A percentile compares a stretch with the other conserved stretches of the same genome.
phyloP scores from a whole-genome alignment of 37 sponge, comb jelly and placozoan species.

The Cladorhizidae sp. region DNA sequence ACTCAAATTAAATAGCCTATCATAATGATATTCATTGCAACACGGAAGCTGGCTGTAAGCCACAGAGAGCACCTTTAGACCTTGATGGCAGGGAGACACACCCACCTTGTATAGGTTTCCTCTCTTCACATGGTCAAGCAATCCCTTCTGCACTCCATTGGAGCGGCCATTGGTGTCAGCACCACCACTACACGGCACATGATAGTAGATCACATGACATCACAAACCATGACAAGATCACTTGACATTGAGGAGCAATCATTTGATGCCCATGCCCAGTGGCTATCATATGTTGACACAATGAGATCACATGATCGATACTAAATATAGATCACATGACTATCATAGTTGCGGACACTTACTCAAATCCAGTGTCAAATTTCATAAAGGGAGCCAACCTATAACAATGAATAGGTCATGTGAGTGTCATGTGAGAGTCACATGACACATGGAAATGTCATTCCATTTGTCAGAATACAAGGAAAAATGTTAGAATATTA shows the following conservation, averaged over 20 bases:
- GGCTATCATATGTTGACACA: no score
- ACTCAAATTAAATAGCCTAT: no score
- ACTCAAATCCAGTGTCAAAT: slow-evolving; percentile 37
- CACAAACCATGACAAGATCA: not conserved
- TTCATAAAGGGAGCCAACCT: not conserved
- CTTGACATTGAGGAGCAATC: not conserved
- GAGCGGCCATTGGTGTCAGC: not conserved
- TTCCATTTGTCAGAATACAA: no score
- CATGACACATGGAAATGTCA: no score
- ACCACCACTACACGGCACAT: not conserved
- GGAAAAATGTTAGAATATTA: no score
- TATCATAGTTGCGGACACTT: not conserved
- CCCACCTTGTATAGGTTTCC: slow-evolving; percentile 54
- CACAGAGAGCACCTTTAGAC: not conserved
- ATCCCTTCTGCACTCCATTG: slow-evolving; percentile 27
- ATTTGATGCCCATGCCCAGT: no score
- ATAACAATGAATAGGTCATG: not conserved
- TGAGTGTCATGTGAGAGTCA: no score
- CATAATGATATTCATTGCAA: not conserved
- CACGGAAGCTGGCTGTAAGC: not conserved
- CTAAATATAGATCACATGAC: no score
- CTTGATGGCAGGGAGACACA: not conserved
- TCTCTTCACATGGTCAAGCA: slow-evolving; percentile 74
- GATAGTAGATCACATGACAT: not conserved
- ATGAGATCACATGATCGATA: no score